Evolutionary conservation across 2,888 invertebrate genomes (phyloP).

Genomic region (Brachyopa scutellaris): DNA sequence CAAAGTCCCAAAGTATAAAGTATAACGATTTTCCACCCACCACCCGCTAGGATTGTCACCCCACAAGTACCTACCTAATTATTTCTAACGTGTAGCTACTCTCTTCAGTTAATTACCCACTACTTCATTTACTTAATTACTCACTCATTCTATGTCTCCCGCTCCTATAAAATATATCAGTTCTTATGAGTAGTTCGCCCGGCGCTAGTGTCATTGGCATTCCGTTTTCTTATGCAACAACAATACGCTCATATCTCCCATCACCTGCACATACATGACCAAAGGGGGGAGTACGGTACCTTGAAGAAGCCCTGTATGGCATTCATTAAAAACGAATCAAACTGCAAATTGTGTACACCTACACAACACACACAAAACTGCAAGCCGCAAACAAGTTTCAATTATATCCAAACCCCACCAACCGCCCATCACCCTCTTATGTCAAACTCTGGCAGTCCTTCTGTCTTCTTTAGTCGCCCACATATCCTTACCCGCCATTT

Average conservation of each 20-base stretch:
- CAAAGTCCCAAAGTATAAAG: too few relatives aligned
- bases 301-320: constrained; percentile 1
- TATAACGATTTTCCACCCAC: too few relatives aligned
- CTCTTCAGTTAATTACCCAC: constrained; percentile 2
- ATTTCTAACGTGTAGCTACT: background rate
- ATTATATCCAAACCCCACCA: constrained; percentile 33
- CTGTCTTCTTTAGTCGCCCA: background rate
- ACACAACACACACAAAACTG: constrained; percentile 12
- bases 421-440: too few relatives aligned
- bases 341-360: constrained; percentile 49
- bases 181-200: background rate
- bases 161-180: background rate
- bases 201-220: constrained; percentile 15
- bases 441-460: background rate
- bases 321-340: constrained; percentile 66
- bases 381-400: constrained; percentile 60
- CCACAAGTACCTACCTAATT: too few relatives aligned
- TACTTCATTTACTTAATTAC: constrained; percentile 28
- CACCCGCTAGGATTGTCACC: too few relatives aligned
- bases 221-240: constrained; percentile 12
- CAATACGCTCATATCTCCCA: background rate
- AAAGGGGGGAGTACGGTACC: background rate
- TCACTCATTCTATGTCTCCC: background rate
- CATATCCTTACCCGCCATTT: constrained; percentile 36
- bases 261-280: background rate